phyloP scores from a whole-genome alignment of 2,113 vertebrate genomes.

The Campylomormyrus tamandua region DNA sequence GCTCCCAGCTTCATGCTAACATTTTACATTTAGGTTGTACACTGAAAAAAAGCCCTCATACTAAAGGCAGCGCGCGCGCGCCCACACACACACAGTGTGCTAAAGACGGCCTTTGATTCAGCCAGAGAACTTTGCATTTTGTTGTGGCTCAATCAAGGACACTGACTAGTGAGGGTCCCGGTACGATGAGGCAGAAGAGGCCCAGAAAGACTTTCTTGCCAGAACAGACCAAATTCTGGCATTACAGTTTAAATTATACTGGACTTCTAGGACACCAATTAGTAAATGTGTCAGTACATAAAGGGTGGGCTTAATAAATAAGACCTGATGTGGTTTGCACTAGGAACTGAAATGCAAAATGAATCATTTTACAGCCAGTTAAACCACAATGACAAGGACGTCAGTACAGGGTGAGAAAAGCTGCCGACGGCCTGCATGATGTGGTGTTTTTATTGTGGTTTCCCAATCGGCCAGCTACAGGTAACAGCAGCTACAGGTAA shows the following conservation, averaged over 20 bases:
- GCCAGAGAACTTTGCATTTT: not conserved
- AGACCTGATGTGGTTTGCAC: not conserved
- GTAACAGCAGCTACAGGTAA: not conserved
- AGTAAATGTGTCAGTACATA: not conserved
- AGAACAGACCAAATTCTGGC: not conserved
- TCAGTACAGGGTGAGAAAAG: not conserved
- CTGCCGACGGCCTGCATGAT: not conserved
- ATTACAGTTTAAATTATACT: not conserved
- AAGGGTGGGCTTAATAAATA: not conserved
- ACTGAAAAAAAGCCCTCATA: not conserved
- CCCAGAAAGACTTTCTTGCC: not conserved
- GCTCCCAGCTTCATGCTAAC: not conserved
- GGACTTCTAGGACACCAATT: not conserved
- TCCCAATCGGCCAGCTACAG: not conserved
- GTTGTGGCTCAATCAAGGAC: too few relatives aligned
- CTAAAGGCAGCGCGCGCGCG: not conserved
- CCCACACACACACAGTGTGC: not conserved
- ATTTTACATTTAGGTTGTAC: not conserved
- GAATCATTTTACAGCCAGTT: not conserved
- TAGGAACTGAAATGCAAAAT: not conserved
- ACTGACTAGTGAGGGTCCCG: not conserved
- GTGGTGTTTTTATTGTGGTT: not conserved
- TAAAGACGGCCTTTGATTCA: not conserved
- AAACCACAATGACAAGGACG: not conserved
- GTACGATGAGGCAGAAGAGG: not conserved